Evolutionary conservation across 1,140 invertebrate genomes (phyloP), one percentile per base, ranked within the genome.

Genomic region (Drosophila azteca): DNA sequence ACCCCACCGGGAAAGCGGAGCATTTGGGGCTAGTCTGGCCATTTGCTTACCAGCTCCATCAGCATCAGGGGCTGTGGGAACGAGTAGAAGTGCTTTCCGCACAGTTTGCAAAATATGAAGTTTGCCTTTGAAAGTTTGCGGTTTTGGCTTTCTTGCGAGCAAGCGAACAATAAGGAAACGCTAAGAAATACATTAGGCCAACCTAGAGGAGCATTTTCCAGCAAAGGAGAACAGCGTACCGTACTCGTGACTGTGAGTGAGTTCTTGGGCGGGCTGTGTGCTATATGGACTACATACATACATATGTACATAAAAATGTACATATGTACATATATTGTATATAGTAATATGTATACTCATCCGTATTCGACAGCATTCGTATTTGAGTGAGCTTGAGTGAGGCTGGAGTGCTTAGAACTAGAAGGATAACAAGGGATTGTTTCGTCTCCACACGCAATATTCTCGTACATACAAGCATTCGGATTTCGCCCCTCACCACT

Each of bases 51-150:
- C 46, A 62, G 26, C 46, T 39, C 54, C 44, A 44, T 17, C 54
- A 24, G 35, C 44, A 44, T 17, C 54, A 24, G 35, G 2, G 46
- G 65, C 15, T 46, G 53, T 48, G 53, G 51, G 26, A 26, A n/a
- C 46, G 22, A 20, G 62, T 41, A 17, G 29, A 54, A 63, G 59
- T 53, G 65, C 73, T 77, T 79, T 79, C 77, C 77, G 73, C 77
- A 72, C 77, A 79, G 77, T 67, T 79, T 76, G 77, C 77, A 79
- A 79, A 79, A 79, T 77, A 79, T 79, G 77, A 77, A 79, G 77
- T 79, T 79, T 79, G 72, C 72, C 69, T 77, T 79, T 66, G 72
- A 79, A 79, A 79, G 67, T 79, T 77, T 79, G 77, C 68, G 77
- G 77, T 77, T 77, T 79, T 79, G 77, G 73, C 57, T 72, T 79